Evolutionary conservation across 2,797 vertebrate species (phyloP), one percentile per base, ranked within the genome.

Genomic region (Helarctos malayanus): DNA sequence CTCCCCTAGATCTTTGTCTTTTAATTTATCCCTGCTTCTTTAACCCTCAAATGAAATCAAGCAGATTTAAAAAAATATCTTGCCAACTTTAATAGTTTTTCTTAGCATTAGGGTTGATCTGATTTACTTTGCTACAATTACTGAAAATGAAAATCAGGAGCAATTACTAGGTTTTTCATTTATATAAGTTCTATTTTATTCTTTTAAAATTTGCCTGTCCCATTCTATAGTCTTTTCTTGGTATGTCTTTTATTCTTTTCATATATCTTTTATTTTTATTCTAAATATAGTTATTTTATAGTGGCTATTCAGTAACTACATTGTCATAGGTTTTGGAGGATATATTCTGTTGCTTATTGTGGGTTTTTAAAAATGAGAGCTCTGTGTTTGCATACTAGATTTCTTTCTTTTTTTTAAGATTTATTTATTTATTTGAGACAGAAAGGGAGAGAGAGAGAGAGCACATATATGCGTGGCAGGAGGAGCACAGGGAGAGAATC

Each of bases 231-330:
- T 47, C 16, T 69, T 85, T 12, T 73, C 89, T 93, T 38, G 25
- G 63, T n/a, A 41, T 91, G 14, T 38, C 45, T 94, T 89, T 14
- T 5, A 81, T 29, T 92, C 8, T 14, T 87, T 79, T 61, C n/a
- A 38, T 6, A 35, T 76, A 14, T 86, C 29, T 82, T 65, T 32
- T 89, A 91, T 59, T 63, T 94, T 94, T 84, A 91, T 84, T 90
- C 29, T 86, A 80, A 84, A 88, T 7, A 57, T 69, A 59, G 47
- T 90, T 89, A 69, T 69, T 73, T 96, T 73, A 69, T 15, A 73
- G 14, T 75, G 4, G 38, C 41, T 93, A 35, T 29, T 88, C 56
- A 93, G 49, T 84, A 95, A 65, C 35, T 79, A 35, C 13, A 76
- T 57, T 47, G 89, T 94, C 59, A 69, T 19, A 88, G n/a, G 1